Conservation (phyloP, 2,113 vertebrate genomes). For the Pontoporia blainvillei region DNA sequence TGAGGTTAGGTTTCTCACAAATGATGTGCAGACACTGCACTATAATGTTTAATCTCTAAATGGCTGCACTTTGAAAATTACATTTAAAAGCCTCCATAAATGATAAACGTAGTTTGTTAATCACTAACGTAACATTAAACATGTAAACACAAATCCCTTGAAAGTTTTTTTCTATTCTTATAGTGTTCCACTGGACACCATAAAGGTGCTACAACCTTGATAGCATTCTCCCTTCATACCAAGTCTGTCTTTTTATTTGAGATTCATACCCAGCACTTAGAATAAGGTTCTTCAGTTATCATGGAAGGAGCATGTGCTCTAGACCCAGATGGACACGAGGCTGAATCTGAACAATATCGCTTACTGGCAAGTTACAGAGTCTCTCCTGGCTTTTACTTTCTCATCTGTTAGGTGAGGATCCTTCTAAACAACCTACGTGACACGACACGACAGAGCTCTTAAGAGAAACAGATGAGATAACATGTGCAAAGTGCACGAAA, state of each 20-base stretch:
- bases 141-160: background rate
- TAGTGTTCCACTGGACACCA: background rate
- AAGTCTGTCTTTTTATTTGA: background rate
- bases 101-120: background rate
- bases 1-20: background rate
- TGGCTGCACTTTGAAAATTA: background rate
- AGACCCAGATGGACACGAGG: background rate
- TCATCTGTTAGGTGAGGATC: background rate
- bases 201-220: background rate
- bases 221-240: background rate
- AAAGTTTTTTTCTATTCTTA: background rate
- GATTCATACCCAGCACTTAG: background rate
- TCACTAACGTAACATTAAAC: background rate
- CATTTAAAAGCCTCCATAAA: background rate
- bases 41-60: constrained; percentile 11
- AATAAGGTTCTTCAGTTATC: background rate
- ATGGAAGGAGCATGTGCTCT: background rate
- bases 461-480: background rate
- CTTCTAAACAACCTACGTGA: background rate
- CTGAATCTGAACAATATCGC: background rate
- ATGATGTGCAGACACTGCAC: background rate
- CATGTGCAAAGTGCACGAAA: background rate
- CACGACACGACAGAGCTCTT: background rate
- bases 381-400: background rate
- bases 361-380: background rate